Evolutionary conservation across 2,113 vertebrate genomes (phyloP).

Genomic region (Esox niger): DNA sequence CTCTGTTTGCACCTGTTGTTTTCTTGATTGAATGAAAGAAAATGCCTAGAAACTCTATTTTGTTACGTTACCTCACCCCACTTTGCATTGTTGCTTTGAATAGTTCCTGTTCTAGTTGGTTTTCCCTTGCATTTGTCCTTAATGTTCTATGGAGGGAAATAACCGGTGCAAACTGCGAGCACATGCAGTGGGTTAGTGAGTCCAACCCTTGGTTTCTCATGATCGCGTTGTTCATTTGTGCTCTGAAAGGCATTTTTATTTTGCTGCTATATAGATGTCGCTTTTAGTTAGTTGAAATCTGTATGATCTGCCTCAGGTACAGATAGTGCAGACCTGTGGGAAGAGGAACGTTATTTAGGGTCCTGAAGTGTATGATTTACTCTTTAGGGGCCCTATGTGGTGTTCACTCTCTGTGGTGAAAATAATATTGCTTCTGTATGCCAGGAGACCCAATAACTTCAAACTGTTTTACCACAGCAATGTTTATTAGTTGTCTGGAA

Average conservation of each 20-base stretch:
- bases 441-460: conserved; percentile 4
- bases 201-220: conserved; percentile 33
- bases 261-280: conserved; percentile 69
- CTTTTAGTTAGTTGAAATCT: conserved; percentile 55
- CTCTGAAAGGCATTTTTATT: conserved; percentile 43
- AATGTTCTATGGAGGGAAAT: background rate
- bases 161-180: conserved; percentile 23
- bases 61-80: too few species aligned
- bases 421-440: conserved; percentile 1
- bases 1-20: background rate
- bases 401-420: conserved; percentile 26
- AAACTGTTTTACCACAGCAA: conserved; percentile 9
- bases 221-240: conserved; percentile 38
- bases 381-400: conserved; percentile 10
- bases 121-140: background rate
- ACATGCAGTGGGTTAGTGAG: conserved; percentile 38
- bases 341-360: conserved; percentile 15
- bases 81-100: background rate
- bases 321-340: conserved; percentile 52
- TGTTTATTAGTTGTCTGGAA: conserved; percentile 16
- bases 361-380: background rate
- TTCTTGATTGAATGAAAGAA: background rate
- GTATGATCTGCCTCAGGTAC: conserved; percentile 40
- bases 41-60: background rate
- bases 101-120: background rate